These are phyloP conservation scores for Anthopleura sola DNA, from an alignment of 64 coral and sea anemone genomes.

Conservation along the genomic window DNA sequence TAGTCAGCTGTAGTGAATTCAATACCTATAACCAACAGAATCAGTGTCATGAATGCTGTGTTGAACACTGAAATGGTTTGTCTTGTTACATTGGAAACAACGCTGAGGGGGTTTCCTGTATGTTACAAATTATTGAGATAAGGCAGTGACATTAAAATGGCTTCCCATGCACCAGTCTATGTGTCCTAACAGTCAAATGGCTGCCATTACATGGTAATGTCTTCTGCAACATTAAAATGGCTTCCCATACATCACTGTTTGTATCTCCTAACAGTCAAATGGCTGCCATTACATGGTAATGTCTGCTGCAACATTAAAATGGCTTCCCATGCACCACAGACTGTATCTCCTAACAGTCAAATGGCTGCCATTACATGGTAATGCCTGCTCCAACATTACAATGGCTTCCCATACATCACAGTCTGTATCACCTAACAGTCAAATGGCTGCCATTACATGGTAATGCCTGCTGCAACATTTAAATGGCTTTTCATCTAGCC, in stretches of 20 bases:
- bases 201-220: background rate
- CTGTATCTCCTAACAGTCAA: background rate
- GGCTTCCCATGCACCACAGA: background rate
- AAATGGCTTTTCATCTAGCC: background rate
- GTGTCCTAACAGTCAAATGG: too few relatives aligned
- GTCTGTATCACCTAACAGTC: background rate
- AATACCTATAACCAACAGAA: slow-evolving; percentile 46
- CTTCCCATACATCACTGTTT: background rate
- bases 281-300: background rate
- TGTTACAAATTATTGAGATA: too few relatives aligned
- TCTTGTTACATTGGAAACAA: too few relatives aligned
- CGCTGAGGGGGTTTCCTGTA: too few relatives aligned
- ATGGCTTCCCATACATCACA: background rate
- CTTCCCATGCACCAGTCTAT: too few relatives aligned
- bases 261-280: background rate
- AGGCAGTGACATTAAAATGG: too few relatives aligned
- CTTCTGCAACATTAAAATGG: background rate
- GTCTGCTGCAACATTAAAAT: background rate
- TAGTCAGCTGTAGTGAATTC: slow-evolving; percentile 87
- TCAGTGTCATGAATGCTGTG: background rate
- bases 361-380: background rate
- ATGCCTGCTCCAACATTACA: background rate
- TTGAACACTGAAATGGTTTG: background rate
- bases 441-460: background rate
- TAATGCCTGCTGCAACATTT: background rate